Conservation (phyloP, 2,888 invertebrate species). For the Sinohyriopsis cumingii region DNA sequence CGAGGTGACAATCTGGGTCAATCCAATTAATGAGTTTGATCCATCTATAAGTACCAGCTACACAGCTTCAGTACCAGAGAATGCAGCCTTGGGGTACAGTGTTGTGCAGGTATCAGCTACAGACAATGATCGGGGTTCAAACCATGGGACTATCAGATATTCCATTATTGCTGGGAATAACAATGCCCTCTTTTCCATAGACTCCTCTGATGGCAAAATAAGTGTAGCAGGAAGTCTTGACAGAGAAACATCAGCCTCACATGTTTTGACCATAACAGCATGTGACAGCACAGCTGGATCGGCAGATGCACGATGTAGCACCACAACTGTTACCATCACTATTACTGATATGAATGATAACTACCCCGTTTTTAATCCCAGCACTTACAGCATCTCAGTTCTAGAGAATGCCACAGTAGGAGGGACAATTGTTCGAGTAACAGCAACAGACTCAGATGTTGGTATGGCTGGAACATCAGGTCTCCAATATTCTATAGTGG, state of each 20-base stretch:
- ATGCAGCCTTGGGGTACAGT: slow-evolving; percentile 19
- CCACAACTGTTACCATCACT: slow-evolving; percentile 89
- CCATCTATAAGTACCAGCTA: slow-evolving; percentile 16
- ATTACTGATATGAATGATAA: slow-evolving; percentile 95
- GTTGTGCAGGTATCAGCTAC: slow-evolving; percentile 31
- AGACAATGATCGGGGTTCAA: slow-evolving; percentile 42
- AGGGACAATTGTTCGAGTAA: slow-evolving; percentile 26
- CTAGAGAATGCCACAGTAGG: slow-evolving; percentile 84
- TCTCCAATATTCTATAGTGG: slow-evolving; percentile 43
- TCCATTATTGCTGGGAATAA: slow-evolving; percentile 43
- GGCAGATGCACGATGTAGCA: slow-evolving; percentile 19
- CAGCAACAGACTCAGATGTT: slow-evolving; percentile 40
- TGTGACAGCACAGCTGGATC: slow-evolving; percentile 40
- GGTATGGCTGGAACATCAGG: slow-evolving; percentile 46
- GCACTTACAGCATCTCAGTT: slow-evolving; percentile 91
- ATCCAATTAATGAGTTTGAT: slow-evolving; percentile 47
- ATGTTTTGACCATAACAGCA: slow-evolving; percentile 45
- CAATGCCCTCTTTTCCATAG: slow-evolving; percentile 45
- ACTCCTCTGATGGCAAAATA: slow-evolving; percentile 46
- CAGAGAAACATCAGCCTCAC: slow-evolving; percentile 48
- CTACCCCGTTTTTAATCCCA: slow-evolving; percentile 91
- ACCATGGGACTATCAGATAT: slow-evolving; percentile 50
- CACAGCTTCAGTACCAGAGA: slow-evolving; percentile 39
- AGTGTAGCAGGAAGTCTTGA: slow-evolving; percentile 46
- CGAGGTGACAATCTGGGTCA: slow-evolving; percentile 24